phyloP scores from a whole-genome alignment of 2,888 invertebrate species.

The Drosophila colorata region DNA sequence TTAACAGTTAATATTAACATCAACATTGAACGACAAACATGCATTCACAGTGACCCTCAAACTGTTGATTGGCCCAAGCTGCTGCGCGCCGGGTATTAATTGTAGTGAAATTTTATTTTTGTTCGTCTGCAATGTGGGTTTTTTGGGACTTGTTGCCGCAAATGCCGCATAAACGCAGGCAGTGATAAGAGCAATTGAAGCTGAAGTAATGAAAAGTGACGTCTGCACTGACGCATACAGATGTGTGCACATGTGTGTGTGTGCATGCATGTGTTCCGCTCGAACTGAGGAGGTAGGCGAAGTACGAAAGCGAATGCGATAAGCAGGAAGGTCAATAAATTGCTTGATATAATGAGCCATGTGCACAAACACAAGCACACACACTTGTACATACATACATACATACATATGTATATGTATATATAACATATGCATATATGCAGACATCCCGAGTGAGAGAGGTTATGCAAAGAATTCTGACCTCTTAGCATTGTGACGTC shows the following conservation, averaged over 20 bases:
- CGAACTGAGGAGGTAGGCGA: slow-evolving; percentile 45
- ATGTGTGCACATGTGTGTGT: slow-evolving; percentile 1
- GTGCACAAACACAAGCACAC: slow-evolving; percentile 32
- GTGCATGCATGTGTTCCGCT: slow-evolving; percentile 16
- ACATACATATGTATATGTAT: slow-evolving; percentile 27
- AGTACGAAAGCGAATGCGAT: slow-evolving; percentile 62
- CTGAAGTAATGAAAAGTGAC: slow-evolving; percentile 44
- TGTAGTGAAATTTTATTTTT: slow-evolving; percentile 19
- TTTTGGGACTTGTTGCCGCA: slow-evolving; percentile 19
- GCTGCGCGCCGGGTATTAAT: slow-evolving; percentile 48
- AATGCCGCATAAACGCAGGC: slow-evolving; percentile 15
- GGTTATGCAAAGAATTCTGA: too few species aligned
- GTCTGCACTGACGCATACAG: slow-evolving; percentile 30
- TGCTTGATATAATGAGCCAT: slow-evolving; percentile 62
- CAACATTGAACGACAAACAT: neutral
- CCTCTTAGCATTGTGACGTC: too few species aligned
- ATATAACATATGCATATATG: neutral
- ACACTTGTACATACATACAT: slow-evolving; percentile 4
- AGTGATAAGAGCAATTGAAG: slow-evolving; percentile 47
- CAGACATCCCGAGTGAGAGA: neutral
- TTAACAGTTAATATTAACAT: too few species aligned
- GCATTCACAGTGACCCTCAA: slow-evolving; percentile 33
- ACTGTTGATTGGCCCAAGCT: slow-evolving; percentile 25
- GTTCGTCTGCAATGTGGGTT: slow-evolving; percentile 30
- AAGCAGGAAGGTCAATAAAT: slow-evolving; percentile 79